phyloP scores from a whole-genome alignment of 2,797 vertebrate species.

The Rachycentron canadum region DNA sequence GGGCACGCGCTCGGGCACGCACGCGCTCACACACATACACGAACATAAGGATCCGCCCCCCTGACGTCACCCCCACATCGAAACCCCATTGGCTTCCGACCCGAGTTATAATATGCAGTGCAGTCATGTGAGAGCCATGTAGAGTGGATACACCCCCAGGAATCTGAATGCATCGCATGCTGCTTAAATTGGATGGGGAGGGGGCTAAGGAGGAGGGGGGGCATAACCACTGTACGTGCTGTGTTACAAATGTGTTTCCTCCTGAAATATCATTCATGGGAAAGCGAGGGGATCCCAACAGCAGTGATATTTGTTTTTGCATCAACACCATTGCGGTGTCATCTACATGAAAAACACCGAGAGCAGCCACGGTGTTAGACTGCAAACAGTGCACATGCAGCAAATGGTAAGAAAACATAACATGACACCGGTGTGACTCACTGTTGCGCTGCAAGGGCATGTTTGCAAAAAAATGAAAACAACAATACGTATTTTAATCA shows the following conservation, averaged over 20 bases:
- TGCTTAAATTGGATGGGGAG: slow-evolving; percentile 63
- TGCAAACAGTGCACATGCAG: slow-evolving; percentile 3
- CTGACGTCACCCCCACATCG: slow-evolving; percentile 63
- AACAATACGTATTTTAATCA: neutral
- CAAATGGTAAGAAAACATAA: neutral
- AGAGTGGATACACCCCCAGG: slow-evolving; percentile 64
- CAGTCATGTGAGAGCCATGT: slow-evolving; percentile 77
- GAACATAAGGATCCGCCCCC: slow-evolving; percentile 65
- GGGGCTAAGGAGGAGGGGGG: slow-evolving; percentile 22
- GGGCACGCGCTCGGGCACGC: slow-evolving; percentile 11
- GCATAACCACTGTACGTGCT: slow-evolving; percentile 78
- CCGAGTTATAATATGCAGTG: slow-evolving; percentile 62
- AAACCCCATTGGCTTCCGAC: slow-evolving; percentile 80
- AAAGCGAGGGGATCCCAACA: slow-evolving; percentile 47
- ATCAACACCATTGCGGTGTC: neutral
- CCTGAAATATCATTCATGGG: slow-evolving; percentile 75
- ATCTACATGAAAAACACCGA: neutral
- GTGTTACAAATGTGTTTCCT: slow-evolving; percentile 77
- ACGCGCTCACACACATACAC: slow-evolving; percentile 21
- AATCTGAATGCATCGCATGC: slow-evolving; percentile 75
- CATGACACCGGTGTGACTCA: neutral
- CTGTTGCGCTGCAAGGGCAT: neutral
- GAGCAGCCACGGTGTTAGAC: neutral
- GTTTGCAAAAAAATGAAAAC: neutral
- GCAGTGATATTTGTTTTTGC: neutral